These are phyloP conservation scores for Halcyon chelicuti DNA, from an alignment of 2,797 vertebrate species.

Conservation along the genomic window DNA sequence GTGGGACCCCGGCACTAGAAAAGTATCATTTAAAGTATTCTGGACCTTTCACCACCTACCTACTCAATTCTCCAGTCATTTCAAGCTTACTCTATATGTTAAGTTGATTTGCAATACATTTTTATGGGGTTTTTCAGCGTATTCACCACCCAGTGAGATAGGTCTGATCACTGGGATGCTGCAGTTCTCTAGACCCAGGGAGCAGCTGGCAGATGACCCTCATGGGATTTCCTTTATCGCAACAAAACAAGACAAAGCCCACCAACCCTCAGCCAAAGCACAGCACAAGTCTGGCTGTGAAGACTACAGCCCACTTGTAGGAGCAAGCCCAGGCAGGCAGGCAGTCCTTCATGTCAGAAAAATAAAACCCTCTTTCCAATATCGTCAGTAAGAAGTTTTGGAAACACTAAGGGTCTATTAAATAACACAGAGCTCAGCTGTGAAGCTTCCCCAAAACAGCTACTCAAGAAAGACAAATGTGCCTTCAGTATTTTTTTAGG, in stretches of 20 bases:
- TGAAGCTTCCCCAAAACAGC: background rate
- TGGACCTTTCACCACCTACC: background rate
- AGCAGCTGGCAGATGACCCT: background rate
- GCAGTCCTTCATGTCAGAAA: background rate
- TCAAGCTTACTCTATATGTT: background rate
- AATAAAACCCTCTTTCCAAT: background rate
- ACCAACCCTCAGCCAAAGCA: background rate
- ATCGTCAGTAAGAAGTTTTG: background rate
- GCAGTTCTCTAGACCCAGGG: background rate
- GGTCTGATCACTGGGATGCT: background rate
- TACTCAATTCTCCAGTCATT: background rate
- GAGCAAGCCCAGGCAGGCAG: background rate
- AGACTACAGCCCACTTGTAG: background rate
- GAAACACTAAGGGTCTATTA: background rate
- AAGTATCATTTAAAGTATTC: background rate
- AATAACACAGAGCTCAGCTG: background rate
- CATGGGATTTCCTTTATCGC: background rate
- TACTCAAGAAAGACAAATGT: background rate
- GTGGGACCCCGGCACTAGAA: background rate
- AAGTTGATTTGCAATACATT: background rate
- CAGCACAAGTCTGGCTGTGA: background rate
- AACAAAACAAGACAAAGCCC: background rate
- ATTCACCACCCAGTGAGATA: background rate
- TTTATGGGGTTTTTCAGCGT: background rate
- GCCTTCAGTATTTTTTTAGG: background rate